Base-by-base conservation (phyloP, 30 jellyfish, hydroid and myxozoan genomes). In the Clytia hemisphaerica region DNA sequence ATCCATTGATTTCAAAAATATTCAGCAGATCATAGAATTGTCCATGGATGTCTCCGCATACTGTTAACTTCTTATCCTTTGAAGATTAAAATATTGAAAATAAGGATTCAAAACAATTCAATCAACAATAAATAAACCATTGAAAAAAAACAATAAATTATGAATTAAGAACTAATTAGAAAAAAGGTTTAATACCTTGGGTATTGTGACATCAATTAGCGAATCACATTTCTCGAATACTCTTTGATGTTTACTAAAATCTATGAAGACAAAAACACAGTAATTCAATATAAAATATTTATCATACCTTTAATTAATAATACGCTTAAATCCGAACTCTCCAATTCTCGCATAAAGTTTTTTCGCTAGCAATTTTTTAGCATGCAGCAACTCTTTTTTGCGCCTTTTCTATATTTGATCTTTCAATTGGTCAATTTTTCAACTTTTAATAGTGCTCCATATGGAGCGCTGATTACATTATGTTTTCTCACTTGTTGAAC, bases 11-110 rank as follows among this genome's bases (percentile, higher is more conserved):
- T 26, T 83, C 78, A 67, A 92, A 92, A 6, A 92, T 92, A 59
- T 92, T 78, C 25, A 83, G 74, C 37, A 92, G 71, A 60, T 92
- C 99, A 67, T 82, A 92, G 54, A 45, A 92, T 55, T 92, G 99
- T 3, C 99, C 99, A 74, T 92, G 99, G 26, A 92, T 78, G 63
- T 92, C 99, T 10, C 99, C 99, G 58, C 99, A 92, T 19, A 92
- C 95, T 1, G 99, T 92, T 58, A 92, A 71, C 55, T 92, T 83
- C 19, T 72, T 94, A 27, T 82, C 69, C 99, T n/a, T n/a, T 72
- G 19, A 53, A 51, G 15, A n/a, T 6, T 12, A 42, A 69, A 69
- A 4, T 10, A 45, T 51, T 9, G 14, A 12, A 22, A 9, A 51
- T 7, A 12, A 9, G 30, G 4, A 57, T 3, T 29, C 53, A 18